These are phyloP conservation scores for Sphaerodactylus townsendi DNA, from an alignment of 2,113 vertebrate species.

Conservation along the genomic window DNA sequence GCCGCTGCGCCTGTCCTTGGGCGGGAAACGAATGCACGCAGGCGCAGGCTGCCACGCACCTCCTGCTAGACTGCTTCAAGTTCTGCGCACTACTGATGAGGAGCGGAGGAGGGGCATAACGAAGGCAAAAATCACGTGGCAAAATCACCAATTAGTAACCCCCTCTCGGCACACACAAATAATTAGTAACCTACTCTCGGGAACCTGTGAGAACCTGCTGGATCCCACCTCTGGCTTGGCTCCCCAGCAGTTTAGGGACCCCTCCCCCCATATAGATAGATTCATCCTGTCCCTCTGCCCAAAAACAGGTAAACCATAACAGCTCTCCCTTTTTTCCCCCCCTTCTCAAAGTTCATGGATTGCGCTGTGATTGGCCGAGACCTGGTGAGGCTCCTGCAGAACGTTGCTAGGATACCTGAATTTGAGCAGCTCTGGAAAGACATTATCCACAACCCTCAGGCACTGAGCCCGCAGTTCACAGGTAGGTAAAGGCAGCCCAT, in stretches of 20 bases:
- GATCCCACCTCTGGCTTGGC: too few species aligned
- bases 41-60: too few species aligned
- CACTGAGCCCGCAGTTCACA: slow-evolving; percentile 91
- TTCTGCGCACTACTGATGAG: too few species aligned
- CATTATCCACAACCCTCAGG: slow-evolving; percentile 91
- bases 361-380: slow-evolving; percentile 95
- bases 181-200: too few species aligned
- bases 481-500: slow-evolving; percentile 70
- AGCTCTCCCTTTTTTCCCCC: not conserved
- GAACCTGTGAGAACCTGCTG: too few species aligned
- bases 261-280: not conserved
- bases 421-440: slow-evolving; percentile 95
- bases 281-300: not conserved
- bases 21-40: too few species aligned
- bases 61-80: too few species aligned
- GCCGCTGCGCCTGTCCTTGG: too few species aligned
- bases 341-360: slow-evolving; percentile 85
- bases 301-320: not conserved
- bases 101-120: too few species aligned
- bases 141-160: too few species aligned
- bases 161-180: too few species aligned
- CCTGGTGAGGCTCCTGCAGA: slow-evolving; percentile 92
- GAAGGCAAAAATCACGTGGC: too few species aligned
- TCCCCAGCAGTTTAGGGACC: not conserved
- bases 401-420: slow-evolving; percentile 93